These are phyloP conservation scores for Himantopus leucocephalus DNA, from an alignment of 2,113 vertebrate genomes.

Conservation along the genomic window DNA sequence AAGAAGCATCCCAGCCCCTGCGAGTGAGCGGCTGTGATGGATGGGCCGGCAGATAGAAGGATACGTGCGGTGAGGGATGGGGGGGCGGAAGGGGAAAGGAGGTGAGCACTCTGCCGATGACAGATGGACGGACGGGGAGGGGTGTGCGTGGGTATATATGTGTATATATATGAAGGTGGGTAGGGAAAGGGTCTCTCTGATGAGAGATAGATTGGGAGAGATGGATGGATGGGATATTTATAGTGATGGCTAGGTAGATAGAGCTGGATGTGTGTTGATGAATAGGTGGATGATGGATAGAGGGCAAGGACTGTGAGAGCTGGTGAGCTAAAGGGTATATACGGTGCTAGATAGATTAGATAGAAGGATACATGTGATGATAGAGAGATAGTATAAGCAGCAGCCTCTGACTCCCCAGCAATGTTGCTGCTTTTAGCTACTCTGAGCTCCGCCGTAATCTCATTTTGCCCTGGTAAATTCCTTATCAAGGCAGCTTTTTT, in stretches of 20 bases:
- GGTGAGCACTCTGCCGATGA: not conserved
- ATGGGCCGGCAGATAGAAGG: not conserved
- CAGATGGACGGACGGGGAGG: not conserved
- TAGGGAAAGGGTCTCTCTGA: conserved; percentile 28
- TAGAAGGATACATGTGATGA: conserved; percentile 55
- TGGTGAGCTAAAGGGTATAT: conserved; percentile 51
- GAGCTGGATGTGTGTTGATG: conserved; percentile 63
- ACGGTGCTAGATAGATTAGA: conserved; percentile 52
- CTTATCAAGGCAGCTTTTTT: conserved; percentile 34
- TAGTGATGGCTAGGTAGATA: conserved; percentile 64
- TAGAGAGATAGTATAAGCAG: conserved; percentile 19
- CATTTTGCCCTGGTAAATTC: conserved; percentile 37
- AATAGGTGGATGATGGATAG: conserved; percentile 69
- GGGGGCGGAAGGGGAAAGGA: not conserved
- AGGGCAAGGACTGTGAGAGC: conserved; percentile 53
- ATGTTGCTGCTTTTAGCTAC: conserved; percentile 1
- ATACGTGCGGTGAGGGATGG: not conserved
- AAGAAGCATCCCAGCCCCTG: not conserved
- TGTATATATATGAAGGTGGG: not conserved
- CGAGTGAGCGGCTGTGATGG: not conserved
- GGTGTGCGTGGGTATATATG: not conserved
- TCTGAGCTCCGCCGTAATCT: not conserved
- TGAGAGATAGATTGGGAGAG: conserved; percentile 55
- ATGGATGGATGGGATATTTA: conserved; percentile 71
- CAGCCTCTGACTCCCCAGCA: not conserved